These are phyloP conservation scores for Phaedon cochleariae DNA, from an alignment of 2,888 invertebrate genomes.

Conservation along the genomic window DNA sequence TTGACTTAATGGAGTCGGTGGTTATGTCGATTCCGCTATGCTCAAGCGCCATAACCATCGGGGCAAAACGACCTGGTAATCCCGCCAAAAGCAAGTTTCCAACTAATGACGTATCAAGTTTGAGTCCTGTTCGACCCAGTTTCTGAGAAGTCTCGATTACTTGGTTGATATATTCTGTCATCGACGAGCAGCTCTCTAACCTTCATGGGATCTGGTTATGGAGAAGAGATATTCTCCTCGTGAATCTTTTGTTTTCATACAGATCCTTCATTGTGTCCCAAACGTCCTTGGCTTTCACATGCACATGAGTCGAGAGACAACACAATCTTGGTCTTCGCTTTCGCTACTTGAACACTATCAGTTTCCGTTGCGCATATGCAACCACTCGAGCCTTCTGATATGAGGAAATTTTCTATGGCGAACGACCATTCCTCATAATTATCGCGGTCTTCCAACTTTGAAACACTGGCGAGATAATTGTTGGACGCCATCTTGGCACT, in stretches of 20 bases:
- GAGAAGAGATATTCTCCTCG: slow-evolving; percentile 32
- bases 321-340: slow-evolving; percentile 1
- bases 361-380: too few relatives aligned
- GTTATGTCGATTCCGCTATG: too few relatives aligned
- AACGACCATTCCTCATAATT: neutral
- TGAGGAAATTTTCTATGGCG: slow-evolving; percentile 18
- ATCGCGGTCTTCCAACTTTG: slow-evolving; percentile 11
- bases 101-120: slow-evolving; percentile 46
- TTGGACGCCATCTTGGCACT: slow-evolving; percentile 7
- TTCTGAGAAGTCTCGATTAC: slow-evolving; percentile 48
- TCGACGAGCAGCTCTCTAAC: neutral
- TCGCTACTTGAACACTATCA: too few relatives aligned
- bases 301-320: slow-evolving; percentile 36
- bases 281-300: slow-evolving; percentile 42
- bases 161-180: slow-evolving; percentile 35
- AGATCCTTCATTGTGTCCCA: slow-evolving; percentile 28
- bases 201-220: neutral
- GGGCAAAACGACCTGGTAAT: neutral
- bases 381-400: too few relatives aligned
- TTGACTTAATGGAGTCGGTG: too few relatives aligned
- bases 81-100: slow-evolving; percentile 45
- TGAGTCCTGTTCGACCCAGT: slow-evolving; percentile 47
- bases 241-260: slow-evolving; percentile 18
- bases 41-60: too few relatives aligned
- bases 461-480: slow-evolving; percentile 8